Evolutionary conservation across 2,797 vertebrate species (phyloP).

Genomic region (Periparus ater): DNA sequence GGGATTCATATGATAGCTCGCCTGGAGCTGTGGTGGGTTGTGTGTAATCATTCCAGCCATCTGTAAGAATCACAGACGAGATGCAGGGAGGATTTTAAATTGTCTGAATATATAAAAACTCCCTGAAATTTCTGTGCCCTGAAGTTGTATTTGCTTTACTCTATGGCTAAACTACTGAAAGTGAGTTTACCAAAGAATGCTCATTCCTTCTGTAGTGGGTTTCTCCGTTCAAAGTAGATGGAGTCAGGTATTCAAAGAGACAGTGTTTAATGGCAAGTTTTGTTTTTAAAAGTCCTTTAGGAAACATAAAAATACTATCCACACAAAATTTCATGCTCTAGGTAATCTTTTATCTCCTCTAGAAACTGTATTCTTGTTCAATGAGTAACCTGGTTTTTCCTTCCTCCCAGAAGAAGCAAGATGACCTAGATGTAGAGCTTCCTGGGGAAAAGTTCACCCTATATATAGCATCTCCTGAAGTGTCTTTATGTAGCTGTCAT

Average conservation of each 20-base stretch:
- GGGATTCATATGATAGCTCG: accelerated
- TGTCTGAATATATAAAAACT: background rate
- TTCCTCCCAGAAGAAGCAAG: background rate
- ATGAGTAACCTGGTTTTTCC: background rate
- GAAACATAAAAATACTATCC: background rate
- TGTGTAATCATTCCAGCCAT: background rate
- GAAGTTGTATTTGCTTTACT: background rate
- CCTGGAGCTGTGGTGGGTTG: background rate
- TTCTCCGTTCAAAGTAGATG: background rate
- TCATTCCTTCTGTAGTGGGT: background rate
- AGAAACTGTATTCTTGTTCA: background rate
- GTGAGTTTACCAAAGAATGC: background rate
- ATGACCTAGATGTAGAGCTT: constrained; percentile 37
- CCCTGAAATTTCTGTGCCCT: background rate
- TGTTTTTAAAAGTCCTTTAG: background rate
- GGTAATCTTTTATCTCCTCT: constrained; percentile 10
- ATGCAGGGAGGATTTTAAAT: background rate
- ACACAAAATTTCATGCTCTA: background rate
- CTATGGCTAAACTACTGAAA: background rate
- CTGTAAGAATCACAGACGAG: background rate
- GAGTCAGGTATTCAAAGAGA: background rate
- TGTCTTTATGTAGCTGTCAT: constrained; percentile 18
- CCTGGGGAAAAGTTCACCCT: constrained; percentile 25
- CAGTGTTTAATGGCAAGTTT: background rate
- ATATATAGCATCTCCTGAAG: constrained; percentile 16